Conservation (phyloP, 2,888 invertebrate genomes). For the Salpingus planirostris region DNA sequence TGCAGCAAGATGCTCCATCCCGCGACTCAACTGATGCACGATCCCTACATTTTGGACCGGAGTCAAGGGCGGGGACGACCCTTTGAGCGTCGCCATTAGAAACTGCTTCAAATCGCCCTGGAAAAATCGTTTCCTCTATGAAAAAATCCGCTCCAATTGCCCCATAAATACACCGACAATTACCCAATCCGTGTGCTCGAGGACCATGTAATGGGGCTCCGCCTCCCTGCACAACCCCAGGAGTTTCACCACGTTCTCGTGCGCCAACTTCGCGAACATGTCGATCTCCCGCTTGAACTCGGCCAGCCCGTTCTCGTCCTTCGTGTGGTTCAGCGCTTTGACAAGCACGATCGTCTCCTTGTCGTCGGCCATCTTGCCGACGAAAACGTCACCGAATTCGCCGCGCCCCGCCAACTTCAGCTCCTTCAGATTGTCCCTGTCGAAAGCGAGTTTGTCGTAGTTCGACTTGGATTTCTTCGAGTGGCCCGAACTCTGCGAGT, state of each 20-base stretch:
- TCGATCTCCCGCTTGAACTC: conserved; percentile 88
- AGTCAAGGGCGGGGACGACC: conserved; percentile 52
- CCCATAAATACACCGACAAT: conserved; percentile 22
- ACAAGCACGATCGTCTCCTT: conserved; percentile 56
- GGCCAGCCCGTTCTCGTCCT: conserved; percentile 66
- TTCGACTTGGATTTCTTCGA: conserved; percentile 54
- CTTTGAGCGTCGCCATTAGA: conserved; percentile 57
- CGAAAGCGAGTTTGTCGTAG: conserved; percentile 68
- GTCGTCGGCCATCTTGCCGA: conserved; percentile 53
- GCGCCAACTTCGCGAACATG: conserved; percentile 72
- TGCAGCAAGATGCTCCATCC: conserved; percentile 69
- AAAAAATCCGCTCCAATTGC: too few relatives aligned
- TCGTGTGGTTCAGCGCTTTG: conserved; percentile 66
- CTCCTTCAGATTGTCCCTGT: conserved; percentile 64
- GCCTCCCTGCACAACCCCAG: conserved; percentile 73
- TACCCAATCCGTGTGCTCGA: conserved; percentile 92
- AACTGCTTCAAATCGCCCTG: conserved; percentile 91
- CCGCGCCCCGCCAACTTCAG: conserved; percentile 63
- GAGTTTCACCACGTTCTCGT: conserved; percentile 70
- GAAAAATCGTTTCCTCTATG: conserved; percentile 19
- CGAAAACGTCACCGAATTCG: conserved; percentile 84
- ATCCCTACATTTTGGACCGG: conserved; percentile 58
- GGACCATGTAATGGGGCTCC: conserved; percentile 81
- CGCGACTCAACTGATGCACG: conserved; percentile 69
- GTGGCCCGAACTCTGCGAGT: conserved; percentile 48